Base-by-base conservation (phyloP, 2,888 invertebrate species). In the Pandemis corylana region DNA sequence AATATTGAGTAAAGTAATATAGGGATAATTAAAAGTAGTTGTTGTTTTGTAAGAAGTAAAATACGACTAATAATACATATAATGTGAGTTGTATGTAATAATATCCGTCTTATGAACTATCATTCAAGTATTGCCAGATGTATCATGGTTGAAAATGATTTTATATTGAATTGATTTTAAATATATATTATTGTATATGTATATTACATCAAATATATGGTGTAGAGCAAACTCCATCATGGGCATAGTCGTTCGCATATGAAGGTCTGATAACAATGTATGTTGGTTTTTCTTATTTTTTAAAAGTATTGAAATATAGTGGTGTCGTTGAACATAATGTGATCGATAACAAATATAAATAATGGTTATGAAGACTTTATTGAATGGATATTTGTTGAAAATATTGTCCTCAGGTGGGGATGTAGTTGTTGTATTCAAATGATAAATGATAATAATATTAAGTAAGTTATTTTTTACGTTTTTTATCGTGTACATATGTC, bases 381-480 rank as follows among this genome's bases (percentile, higher is more conserved):
- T 91, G 88, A 89, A 89, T 89, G 92, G 86, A 90, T 87, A 92
- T 93, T 93, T 94, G 94, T 94, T 94, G 91, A 91, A 83, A 89
- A 92, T 93, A 91, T 92, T 92, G 89, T 92, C 93, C 93, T 92
- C 90, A 81, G 79, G 86, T 83, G 90, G 84, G 93, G 92, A 90
- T 88, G 91, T 94, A 94, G 93, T 94, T 94, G 94, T 94, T 94
- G 93, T 93, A 94, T 90, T 93, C 94, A 90, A 92, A 94, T 91
- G 88, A 90, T 89, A 89, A 87, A 88, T 87, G 92, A 93, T 94
- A 93, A 94, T 94, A 93, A 94, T 94, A 92, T 92, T 92, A 94
- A 93, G 93, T 94, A 94, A 94, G 94, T 94, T 95, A 94, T 95
- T 94, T 95, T 94, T 94, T 94, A 94, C 94, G 93, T 94, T 93